These are phyloP conservation scores for Drosophila dives DNA, from an alignment of 2,888 invertebrate species.

Conservation along the genomic window DNA sequence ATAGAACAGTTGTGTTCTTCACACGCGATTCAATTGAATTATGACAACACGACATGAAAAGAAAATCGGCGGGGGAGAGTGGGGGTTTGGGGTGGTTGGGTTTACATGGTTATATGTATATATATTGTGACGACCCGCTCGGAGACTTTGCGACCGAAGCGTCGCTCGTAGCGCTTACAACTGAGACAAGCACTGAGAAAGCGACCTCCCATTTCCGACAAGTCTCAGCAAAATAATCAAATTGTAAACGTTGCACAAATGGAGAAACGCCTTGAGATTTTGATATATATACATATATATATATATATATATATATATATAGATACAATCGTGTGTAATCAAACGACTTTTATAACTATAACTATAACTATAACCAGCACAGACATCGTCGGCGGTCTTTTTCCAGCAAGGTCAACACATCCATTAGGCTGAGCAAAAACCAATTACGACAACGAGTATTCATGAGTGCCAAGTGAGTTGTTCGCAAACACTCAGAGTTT, in stretches of 20 bases:
- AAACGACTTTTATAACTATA: not conserved
- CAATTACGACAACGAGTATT: slow-evolving; percentile 8
- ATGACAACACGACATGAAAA: not conserved
- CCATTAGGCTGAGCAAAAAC: slow-evolving; percentile 11
- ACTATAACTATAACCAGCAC: not conserved
- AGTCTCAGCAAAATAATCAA: slow-evolving; percentile 31
- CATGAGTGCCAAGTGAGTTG: not conserved
- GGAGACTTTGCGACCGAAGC: slow-evolving; percentile 44
- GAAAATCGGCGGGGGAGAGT: not conserved
- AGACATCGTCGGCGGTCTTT: slow-evolving; percentile 12
- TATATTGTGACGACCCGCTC: slow-evolving; percentile 3
- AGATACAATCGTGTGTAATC: not conserved
- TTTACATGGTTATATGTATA: not conserved
- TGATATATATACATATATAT: slow-evolving; percentile 23
- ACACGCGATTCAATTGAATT: slow-evolving; percentile 62
- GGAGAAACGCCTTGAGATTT: slow-evolving; percentile 45
- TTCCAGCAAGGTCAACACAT: slow-evolving; percentile 16
- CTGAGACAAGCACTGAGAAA: slow-evolving; percentile 40
- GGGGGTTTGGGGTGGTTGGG: no score
- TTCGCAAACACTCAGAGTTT: not conserved
- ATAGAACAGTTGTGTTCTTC: slow-evolving; percentile 31
- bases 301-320: not conserved
- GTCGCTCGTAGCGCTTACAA: slow-evolving; percentile 50
- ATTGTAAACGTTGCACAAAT: slow-evolving; percentile 45
- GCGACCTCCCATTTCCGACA: slow-evolving; percentile 2